Evolutionary conservation across 2,113 vertebrate species (phyloP).

Genomic region (Danionella cerebrum): DNA sequence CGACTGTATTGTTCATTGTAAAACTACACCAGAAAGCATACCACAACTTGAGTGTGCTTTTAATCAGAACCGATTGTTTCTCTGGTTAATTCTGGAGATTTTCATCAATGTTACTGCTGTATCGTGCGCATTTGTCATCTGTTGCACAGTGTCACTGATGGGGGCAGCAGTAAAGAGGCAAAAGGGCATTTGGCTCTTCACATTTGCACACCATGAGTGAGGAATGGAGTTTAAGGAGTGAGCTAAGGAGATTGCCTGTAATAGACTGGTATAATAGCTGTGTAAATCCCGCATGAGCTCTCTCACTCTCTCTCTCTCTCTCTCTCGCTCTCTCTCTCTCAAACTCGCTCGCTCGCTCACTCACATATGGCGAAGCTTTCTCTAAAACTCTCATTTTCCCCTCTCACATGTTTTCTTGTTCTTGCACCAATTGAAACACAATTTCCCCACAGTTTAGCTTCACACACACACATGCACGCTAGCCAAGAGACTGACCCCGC

Average conservation of each 20-base stretch:
- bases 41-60: not conserved
- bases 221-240: conserved; percentile 15
- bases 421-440: conserved; percentile 20
- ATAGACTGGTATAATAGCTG: conserved; percentile 36
- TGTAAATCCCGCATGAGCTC: conserved; percentile 34
- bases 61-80: not conserved
- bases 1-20: not conserved
- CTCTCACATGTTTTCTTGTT: conserved; percentile 28
- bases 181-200: not conserved
- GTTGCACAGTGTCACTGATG: not conserved
- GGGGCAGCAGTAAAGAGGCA: not conserved
- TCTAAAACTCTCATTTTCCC: conserved; percentile 7
- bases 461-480: conserved; percentile 15
- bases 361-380: conserved; percentile 20
- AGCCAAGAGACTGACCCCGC: conserved; percentile 21
- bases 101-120: not conserved
- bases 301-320: not conserved
- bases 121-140: not conserved
- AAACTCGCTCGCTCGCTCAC: not conserved
- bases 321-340: not conserved
- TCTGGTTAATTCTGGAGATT: not conserved
- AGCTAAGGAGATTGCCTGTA: conserved; percentile 38
- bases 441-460: conserved; percentile 31
- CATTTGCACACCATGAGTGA: conserved; percentile 15
- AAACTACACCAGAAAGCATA: not conserved